phyloP scores from a whole-genome alignment of 2,888 invertebrate species.

The Lacanobia wlatinum region DNA sequence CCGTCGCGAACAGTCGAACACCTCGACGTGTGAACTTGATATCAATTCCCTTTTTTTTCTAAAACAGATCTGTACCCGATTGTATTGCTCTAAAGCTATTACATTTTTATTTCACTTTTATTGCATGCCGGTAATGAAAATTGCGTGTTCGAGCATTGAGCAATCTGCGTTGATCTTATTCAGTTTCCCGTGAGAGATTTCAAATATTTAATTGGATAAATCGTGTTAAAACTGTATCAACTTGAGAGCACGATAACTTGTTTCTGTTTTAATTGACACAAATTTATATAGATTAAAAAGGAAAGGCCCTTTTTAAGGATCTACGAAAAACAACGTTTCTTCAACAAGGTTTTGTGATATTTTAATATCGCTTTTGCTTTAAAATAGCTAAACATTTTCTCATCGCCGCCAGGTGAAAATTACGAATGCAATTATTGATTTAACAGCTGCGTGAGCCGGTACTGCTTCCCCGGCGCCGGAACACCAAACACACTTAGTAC shows the following conservation, averaged over 20 bases:
- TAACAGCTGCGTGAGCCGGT: conserved; percentile 61
- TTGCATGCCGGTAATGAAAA: conserved; percentile 59
- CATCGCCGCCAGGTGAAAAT: conserved; percentile 52
- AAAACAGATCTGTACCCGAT: conserved; percentile 23
- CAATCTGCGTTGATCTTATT: conserved; percentile 25
- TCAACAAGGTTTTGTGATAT: background rate
- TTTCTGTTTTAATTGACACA: background rate
- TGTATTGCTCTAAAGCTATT: conserved; percentile 33
- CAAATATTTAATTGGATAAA: conserved; percentile 39
- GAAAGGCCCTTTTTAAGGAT: too few species aligned
- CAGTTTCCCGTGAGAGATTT: conserved; percentile 59
- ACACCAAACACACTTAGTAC: conserved; percentile 63
- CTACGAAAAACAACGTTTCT: too few species aligned
- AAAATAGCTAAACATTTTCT: conserved; percentile 46
- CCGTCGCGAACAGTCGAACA: conserved; percentile 23
- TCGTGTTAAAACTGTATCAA: conserved; percentile 20
- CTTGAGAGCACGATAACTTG: background rate
- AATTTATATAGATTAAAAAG: background rate
- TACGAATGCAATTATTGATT: conserved; percentile 69
- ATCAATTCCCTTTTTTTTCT: conserved; percentile 22
- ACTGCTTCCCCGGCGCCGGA: conserved; percentile 59
- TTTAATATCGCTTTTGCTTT: conserved; percentile 29
- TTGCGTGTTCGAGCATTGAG: conserved; percentile 46
- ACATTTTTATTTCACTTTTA: conserved; percentile 53
- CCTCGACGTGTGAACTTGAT: conserved; percentile 53